Base-by-base conservation (phyloP, 1,140 invertebrate species). In the Drosophila bipectinata region DNA sequence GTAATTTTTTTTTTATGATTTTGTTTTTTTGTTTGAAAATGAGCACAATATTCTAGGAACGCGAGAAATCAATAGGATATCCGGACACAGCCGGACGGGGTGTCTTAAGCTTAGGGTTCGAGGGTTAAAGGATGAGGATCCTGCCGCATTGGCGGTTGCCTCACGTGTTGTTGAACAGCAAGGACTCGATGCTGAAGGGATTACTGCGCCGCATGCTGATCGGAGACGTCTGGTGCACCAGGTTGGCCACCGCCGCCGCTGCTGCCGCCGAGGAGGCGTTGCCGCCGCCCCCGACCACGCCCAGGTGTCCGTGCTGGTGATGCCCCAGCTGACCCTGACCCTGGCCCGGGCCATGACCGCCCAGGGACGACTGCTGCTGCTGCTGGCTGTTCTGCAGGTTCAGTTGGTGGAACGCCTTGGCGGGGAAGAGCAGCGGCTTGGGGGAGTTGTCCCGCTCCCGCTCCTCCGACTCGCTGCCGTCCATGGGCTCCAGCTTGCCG, bases 131-230 rank as follows among this genome's bases (percentile, higher is more conserved):
- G 41, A 45, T 15, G 5, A 45, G 41, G 21, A 30, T 44, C 45
- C 47, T 39, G 32, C 18, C 54, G 39, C n/a, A 0, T 1, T 14
- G 4, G 7, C 41, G 69, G 68, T 45, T 88, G 61, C 75, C 90
- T 94, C 94, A 95, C 93, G 95, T 95, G 82, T 95, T 96, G 80
- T 94, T 93, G 10, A 93, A 94, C 80, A 97, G 93, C 67, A 97
- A 92, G 48, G 96, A 96, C 90, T 97, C 96, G 93, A 97, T 97
- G 92, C 96, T 96, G 93, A 97, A 97, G 18, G 96, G 96, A 92
- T 97, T 91, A 92, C 96, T 91, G 48, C 94, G 93, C 71, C 94
- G 92, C 82, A 94, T 93, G 67, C 93, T 94, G 72, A 94, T 93
- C 45, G 91, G 85, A 60, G 90, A 79, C 14, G 93, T 92, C 59